Base-by-base conservation (phyloP, 1,140 invertebrate genomes). In the Drosophila serrata region DNA sequence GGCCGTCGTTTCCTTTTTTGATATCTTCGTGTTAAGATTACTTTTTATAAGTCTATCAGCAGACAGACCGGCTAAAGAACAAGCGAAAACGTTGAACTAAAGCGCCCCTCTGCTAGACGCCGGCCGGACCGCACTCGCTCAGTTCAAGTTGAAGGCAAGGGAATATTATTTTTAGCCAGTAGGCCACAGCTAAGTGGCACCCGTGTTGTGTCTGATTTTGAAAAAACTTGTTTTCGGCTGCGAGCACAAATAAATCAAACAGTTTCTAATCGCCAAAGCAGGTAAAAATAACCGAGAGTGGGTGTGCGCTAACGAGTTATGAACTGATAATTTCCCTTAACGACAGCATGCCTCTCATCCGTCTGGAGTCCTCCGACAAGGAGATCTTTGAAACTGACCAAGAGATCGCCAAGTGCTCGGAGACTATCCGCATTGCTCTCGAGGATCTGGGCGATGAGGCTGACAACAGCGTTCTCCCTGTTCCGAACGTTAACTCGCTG, bases 401-500 rank as follows among this genome's bases (percentile, higher is more conserved):
- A 0, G 98, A 99, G 92, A 99, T 99, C 62, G 98, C 99, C 17
- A 98, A 99, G 94, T 98, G 98, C 90, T 99, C 98, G 0, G 97
- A 98, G 0, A 99, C 99, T 0, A 99, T 99, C 49, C 99, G 99
- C 94, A 99, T 98, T 1, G 99, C 99, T 97, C 94, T 99, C 75
- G 98, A 99, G 94, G 98, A 98, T 95, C 93, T 97, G 46, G 97
- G 98, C 11, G 97, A 99, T 95, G 98, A 99, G 87, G 98, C 99
- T 29, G 96, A 97, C 56, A 98, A 99, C 93, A 96, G 97, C 72
- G 95, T 99, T 15, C 97, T 99, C 3, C 99, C 99, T 0, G 93
- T 99, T 19, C 99, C 98, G 0, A 99, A 99, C 93, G 99, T 99
- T 0, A 99, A 99, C 93, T 98, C 98, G 1, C 97, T 98, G n/a